Percentiles rank a stretch among this genome's conserved stretches.
phyloP scores from a whole-genome alignment of 1,140 invertebrate genomes.

The Thaumetopoea pityocampa region DNA sequence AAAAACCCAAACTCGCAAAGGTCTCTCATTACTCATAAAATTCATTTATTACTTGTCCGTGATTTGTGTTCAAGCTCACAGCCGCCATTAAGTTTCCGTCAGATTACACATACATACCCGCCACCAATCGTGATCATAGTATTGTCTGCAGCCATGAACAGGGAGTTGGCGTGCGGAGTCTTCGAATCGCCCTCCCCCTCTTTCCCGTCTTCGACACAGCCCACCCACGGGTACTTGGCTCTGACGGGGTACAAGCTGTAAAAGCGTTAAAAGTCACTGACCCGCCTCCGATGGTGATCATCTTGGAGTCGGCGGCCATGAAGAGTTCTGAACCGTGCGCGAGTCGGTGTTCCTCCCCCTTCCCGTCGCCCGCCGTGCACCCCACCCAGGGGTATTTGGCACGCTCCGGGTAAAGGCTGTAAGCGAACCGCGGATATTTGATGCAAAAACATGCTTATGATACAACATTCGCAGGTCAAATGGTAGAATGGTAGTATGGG shows the following conservation, averaged over 20 bases:
- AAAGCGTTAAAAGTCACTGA: conserved; percentile 28
- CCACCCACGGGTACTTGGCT: conserved; percentile 94
- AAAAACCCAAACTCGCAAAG: no score
- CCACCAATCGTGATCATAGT: conserved; percentile 89
- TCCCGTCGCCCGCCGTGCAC: conserved; percentile 69
- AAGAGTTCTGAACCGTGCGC: conserved; percentile 93
- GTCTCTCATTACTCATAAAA: no score
- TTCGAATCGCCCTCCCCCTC: conserved; percentile 73
- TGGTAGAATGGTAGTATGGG: not conserved
- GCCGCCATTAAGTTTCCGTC: no score
- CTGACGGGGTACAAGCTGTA: conserved; percentile 85
- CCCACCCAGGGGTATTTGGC: conserved; percentile 96
- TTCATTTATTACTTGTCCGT: no score
- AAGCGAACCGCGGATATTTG: conserved; percentile 23
- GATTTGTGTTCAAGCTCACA: not conserved
- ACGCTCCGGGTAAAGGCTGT: conserved; percentile 86
- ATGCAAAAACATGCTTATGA: conserved; percentile 17
- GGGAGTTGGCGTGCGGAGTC: conserved; percentile 85
- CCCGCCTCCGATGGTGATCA: conserved; percentile 88
- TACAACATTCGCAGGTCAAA: not conserved
- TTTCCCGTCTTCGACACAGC: conserved; percentile 73
- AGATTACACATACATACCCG: conserved; percentile 45
- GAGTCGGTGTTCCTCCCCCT: conserved; percentile 78
- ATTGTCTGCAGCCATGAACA: conserved; percentile 95
- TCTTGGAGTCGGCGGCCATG: conserved; percentile 95